Evolutionary conservation across 2,888 invertebrate species (phyloP).

Genomic region (Trachelus tabidus): DNA sequence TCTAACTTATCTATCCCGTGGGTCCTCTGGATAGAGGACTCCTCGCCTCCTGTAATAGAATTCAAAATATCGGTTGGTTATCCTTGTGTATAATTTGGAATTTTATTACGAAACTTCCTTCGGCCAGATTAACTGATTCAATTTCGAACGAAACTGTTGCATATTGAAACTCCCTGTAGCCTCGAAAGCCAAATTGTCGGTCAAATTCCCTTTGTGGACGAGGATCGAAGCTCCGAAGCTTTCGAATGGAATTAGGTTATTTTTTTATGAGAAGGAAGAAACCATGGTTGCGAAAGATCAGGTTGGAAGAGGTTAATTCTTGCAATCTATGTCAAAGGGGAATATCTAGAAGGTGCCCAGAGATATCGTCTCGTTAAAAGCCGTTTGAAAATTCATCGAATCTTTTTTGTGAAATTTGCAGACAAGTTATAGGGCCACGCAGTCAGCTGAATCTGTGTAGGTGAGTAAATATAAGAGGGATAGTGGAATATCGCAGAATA

Average conservation of each 20-base stretch:
- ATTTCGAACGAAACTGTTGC: background rate
- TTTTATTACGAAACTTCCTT: background rate
- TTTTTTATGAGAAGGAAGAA: background rate
- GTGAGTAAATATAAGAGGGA: background rate
- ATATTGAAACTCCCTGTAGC: background rate
- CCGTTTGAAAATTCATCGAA: slow-evolving; percentile 48
- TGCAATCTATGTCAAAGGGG: slow-evolving; percentile 1
- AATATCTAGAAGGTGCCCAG: background rate
- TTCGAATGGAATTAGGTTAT: background rate
- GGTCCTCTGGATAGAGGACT: no score
- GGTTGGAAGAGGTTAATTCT: background rate
- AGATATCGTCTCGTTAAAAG: slow-evolving; percentile 17
- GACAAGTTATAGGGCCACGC: slow-evolving; percentile 5
- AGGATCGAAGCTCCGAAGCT: background rate
- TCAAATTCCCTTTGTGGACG: background rate
- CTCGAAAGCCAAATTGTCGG: background rate
- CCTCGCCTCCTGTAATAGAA: background rate
- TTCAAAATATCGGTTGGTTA: background rate
- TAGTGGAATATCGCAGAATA: background rate
- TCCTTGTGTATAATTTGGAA: background rate
- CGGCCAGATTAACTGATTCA: background rate
- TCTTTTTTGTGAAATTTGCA: slow-evolving; percentile 34
- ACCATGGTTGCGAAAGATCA: background rate
- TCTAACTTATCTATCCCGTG: no score
- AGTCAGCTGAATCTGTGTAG: background rate